Base-by-base conservation (phyloP, 2,888 invertebrate genomes). In the Rhingia campestris region DNA sequence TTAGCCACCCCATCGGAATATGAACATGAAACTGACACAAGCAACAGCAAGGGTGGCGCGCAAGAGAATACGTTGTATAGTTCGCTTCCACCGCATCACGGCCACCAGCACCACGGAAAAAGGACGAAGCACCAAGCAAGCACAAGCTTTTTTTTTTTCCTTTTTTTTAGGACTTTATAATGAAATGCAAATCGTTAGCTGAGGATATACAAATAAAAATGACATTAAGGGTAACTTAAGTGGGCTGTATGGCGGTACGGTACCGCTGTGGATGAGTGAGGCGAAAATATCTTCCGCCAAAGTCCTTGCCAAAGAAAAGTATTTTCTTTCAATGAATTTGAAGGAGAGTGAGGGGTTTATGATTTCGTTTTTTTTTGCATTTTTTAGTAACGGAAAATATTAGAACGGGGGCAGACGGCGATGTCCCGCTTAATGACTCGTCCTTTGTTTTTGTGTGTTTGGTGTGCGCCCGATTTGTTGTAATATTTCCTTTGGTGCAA, bases 151-250 rank as follows among this genome's bases (percentile, higher is more conserved):
- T 30, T 30, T 49, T 0, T 49, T 47, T n/a, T n/a, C n/a, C 6
- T 43, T 75, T 37, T 56, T 58, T 69, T 73, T 39, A 77, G 67
- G 73, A 67, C 72, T 76, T 77, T 53, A 77, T 82, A 82, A 77
- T 77, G 72, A 82, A 76, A 82, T 82, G 82, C 82, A 82, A 82
- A 82, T 77, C 77, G 73, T 73, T 63, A 77, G 69, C 77, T 63
- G 61, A 67, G 73, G 73, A 73, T 79, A 77, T 73, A 77, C 77
- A 82, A 82, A 82, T 79, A 82, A 82, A 82, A 82, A 82, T 77
- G 54, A 79, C 77, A 82, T 82, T 82, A 82, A 73, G 82, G 77
- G 73, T 47, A 79, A 82, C 77, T 77, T 82, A 73, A 77, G 77
- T 73, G 77, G 72, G 72, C 63, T 70, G 54, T 61, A 63, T 41